These are phyloP conservation scores for Anagrus nilaparvatae DNA, from an alignment of 1,140 invertebrate genomes.

Conservation along the genomic window DNA sequence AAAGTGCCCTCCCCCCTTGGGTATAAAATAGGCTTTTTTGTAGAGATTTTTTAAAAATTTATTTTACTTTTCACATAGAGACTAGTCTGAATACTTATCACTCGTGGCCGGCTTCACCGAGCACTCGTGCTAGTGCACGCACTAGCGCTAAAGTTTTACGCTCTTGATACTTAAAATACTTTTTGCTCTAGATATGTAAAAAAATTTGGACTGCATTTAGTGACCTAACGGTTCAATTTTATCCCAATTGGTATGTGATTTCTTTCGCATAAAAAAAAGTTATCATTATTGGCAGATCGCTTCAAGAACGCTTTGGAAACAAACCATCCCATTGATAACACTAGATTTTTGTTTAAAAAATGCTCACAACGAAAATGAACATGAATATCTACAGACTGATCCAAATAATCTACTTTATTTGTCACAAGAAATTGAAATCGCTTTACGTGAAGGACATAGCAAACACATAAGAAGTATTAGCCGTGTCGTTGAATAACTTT, in stretches of 20 bases:
- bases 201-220: neutral
- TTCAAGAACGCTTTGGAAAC: slow-evolving; percentile 46
- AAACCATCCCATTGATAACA: slow-evolving; percentile 46
- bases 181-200: too few relatives aligned
- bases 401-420: slow-evolving; percentile 52
- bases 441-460: slow-evolving; percentile 49
- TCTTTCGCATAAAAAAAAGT: too few relatives aligned
- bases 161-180: too few relatives aligned
- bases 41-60: too few relatives aligned
- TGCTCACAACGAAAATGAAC: slow-evolving; percentile 27
- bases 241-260: slow-evolving; percentile 6
- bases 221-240: neutral
- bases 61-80: too few relatives aligned
- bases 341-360: slow-evolving; percentile 47
- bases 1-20: too few relatives aligned
- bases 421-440: slow-evolving; percentile 49
- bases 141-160: too few relatives aligned
- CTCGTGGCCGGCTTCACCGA: too few relatives aligned
- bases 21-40: too few relatives aligned
- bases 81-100: too few relatives aligned
- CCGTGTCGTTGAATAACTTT: slow-evolving; percentile 32
- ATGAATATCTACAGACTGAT: slow-evolving; percentile 50
- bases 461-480: slow-evolving; percentile 40
- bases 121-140: too few relatives aligned
- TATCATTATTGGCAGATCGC: slow-evolving; percentile 42